A percentile compares a stretch with the other conserved stretches of the same genome.
These are phyloP conservation scores for Rhinopomastus cyanomelas DNA, from an alignment of 2,113 vertebrate species.

Conservation along the genomic window DNA sequence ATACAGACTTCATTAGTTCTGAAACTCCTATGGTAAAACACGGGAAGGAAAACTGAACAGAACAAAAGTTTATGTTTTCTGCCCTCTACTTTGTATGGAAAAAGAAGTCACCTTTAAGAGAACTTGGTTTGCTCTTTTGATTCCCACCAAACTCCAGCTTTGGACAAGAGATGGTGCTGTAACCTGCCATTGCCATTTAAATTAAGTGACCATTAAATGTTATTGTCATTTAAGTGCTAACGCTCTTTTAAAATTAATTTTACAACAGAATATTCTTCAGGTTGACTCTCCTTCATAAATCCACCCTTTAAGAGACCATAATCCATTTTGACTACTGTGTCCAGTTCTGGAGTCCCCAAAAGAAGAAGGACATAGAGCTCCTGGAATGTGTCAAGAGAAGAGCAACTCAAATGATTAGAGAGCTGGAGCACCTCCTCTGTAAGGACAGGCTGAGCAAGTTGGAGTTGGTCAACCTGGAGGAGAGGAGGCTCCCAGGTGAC, in stretches of 20 bases:
- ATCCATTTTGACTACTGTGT: not conserved
- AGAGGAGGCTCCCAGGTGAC: too few relatives aligned
- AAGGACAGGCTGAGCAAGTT: too few relatives aligned
- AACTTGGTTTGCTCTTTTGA: not conserved
- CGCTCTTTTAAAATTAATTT: not conserved
- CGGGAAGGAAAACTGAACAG: not conserved
- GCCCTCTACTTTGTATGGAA: not conserved
- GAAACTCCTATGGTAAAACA: not conserved
- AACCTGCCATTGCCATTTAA: too few relatives aligned
- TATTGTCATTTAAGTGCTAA: not conserved
- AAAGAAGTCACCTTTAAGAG: not conserved
- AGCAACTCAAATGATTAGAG: too few relatives aligned
- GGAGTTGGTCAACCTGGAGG: too few relatives aligned
- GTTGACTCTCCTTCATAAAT: not conserved
- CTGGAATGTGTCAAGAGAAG: too few relatives aligned
- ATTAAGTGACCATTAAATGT: too few relatives aligned
- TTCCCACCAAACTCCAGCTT: not conserved
- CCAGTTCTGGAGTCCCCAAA: too few relatives aligned
- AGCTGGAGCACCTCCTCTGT: too few relatives aligned
- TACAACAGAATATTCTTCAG: not conserved
- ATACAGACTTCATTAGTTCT: not conserved
- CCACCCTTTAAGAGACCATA: not conserved
- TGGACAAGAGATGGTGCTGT: conserved; percentile 23
- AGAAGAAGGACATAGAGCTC: too few relatives aligned
- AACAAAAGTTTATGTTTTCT: not conserved